A percentile compares a stretch with the other conserved stretches of the same genome.
Evolutionary conservation across 2,113 vertebrate species (phyloP).

Genomic region (Peromyscus maniculatus): DNA sequence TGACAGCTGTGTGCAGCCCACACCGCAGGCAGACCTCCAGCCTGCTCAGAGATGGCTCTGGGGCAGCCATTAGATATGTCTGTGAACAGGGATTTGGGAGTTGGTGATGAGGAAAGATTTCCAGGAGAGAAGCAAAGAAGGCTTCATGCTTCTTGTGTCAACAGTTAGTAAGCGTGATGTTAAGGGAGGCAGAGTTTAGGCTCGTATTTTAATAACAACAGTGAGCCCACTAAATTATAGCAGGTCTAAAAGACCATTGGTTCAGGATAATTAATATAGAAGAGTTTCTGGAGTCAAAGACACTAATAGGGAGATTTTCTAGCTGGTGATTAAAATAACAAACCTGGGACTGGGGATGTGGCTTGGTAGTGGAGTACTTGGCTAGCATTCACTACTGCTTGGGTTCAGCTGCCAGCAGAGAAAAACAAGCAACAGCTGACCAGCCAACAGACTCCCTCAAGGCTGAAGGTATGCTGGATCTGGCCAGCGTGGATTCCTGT

Average conservation of each 20-base stretch:
- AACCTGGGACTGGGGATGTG: neutral
- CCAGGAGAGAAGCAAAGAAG: neutral
- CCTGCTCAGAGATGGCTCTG: constrained; percentile 26
- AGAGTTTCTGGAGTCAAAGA: neutral
- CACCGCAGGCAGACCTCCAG: constrained; percentile 55
- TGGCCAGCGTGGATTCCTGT: too few relatives aligned
- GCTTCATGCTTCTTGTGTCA: neutral
- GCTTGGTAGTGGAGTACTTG: neutral
- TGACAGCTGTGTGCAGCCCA: constrained; percentile 53
- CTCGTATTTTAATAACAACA: neutral
- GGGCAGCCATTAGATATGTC: constrained; percentile 34
- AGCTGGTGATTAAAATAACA: neutral
- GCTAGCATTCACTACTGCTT: neutral
- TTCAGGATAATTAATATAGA: neutral
- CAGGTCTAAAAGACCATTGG: neutral
- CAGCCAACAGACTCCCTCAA: neutral
- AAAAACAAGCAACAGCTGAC: neutral
- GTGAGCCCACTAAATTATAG: neutral
- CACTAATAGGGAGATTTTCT: neutral
- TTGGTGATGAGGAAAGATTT: neutral
- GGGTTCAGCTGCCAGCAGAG: neutral
- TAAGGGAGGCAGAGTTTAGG: neutral
- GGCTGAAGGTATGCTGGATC: neutral
- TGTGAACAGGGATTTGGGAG: constrained; percentile 30
- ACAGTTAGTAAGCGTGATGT: neutral